These are phyloP conservation scores for Lobophora halterata DNA, from an alignment of 2,888 invertebrate genomes.

Conservation along the genomic window DNA sequence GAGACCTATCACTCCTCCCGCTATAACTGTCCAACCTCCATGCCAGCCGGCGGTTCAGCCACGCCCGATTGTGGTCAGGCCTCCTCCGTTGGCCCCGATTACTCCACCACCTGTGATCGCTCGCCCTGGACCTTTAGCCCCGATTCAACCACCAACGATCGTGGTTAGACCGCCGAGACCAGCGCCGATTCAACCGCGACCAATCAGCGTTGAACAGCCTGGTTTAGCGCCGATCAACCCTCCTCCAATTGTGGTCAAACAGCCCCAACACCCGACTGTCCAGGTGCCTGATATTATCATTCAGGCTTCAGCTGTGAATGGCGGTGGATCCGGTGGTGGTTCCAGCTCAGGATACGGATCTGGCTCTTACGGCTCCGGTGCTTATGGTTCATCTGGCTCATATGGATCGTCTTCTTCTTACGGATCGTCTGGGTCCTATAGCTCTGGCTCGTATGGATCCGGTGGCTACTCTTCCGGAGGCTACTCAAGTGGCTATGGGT, in stretches of 20 bases:
- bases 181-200: slow-evolving; percentile 43
- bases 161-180: slow-evolving; percentile 46
- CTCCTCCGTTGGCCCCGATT: slow-evolving; percentile 40
- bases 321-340: neutral
- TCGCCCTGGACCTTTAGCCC: slow-evolving; percentile 39
- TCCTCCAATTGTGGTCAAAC: slow-evolving; percentile 48
- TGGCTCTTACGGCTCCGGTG: no score
- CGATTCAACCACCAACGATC: slow-evolving; percentile 51
- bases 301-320: slow-evolving; percentile 1
- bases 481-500: no score
- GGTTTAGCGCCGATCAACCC: slow-evolving; percentile 40
- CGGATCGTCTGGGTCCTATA: no score
- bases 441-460: no score
- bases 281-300: slow-evolving; percentile 41
- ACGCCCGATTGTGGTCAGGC: slow-evolving; percentile 45
- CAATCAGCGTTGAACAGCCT: slow-evolving; percentile 50
- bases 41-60: slow-evolving; percentile 42
- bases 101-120: slow-evolving; percentile 54
- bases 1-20: slow-evolving; percentile 46
- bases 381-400: no score
- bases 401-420: no score
- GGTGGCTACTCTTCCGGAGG: no score
- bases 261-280: slow-evolving; percentile 40
- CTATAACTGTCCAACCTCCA: slow-evolving; percentile 46
- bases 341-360: no score